Conservation (phyloP, 2,888 invertebrate genomes). For the Meiosimyza decipiens region DNA sequence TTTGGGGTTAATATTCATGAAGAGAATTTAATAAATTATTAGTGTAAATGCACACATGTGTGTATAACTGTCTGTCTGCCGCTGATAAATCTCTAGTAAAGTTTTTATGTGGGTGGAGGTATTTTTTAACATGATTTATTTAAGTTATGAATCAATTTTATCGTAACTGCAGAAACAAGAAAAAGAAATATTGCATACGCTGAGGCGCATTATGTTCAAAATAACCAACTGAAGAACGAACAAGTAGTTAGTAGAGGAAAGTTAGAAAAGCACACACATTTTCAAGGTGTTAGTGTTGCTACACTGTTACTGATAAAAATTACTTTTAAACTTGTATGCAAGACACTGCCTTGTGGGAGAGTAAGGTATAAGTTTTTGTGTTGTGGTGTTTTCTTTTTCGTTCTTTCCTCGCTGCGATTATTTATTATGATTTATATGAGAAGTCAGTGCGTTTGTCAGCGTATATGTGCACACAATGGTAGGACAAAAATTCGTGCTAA, state of each 20-base stretch:
- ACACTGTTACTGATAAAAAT: slow-evolving; percentile 42
- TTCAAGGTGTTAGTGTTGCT: slow-evolving; percentile 25
- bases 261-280: slow-evolving; percentile 11
- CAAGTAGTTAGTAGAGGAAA: not conserved
- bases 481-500: too few relatives aligned
- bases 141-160: slow-evolving; percentile 65
- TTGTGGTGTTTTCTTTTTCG: slow-evolving; percentile 51
- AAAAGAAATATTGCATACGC: slow-evolving; percentile 36
- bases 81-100: slow-evolving; percentile 51
- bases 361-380: slow-evolving; percentile 48
- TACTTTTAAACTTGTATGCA: slow-evolving; percentile 47
- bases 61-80: slow-evolving; percentile 35
- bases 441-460: slow-evolving; percentile 6
- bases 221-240: slow-evolving; percentile 2
- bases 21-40: slow-evolving; percentile 59
- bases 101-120: slow-evolving; percentile 39
- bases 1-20: slow-evolving; percentile 55
- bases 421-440: slow-evolving; percentile 62
- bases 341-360: slow-evolving; percentile 31
- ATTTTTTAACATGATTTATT: slow-evolving; percentile 59
- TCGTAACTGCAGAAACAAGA: slow-evolving; percentile 57
- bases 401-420: slow-evolving; percentile 51
- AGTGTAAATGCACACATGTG: slow-evolving; percentile 14
- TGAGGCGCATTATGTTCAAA: slow-evolving; percentile 9
- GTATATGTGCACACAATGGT: not conserved